phyloP scores from a whole-genome alignment of 1,140 invertebrate species.

The Orussus abietinus region DNA sequence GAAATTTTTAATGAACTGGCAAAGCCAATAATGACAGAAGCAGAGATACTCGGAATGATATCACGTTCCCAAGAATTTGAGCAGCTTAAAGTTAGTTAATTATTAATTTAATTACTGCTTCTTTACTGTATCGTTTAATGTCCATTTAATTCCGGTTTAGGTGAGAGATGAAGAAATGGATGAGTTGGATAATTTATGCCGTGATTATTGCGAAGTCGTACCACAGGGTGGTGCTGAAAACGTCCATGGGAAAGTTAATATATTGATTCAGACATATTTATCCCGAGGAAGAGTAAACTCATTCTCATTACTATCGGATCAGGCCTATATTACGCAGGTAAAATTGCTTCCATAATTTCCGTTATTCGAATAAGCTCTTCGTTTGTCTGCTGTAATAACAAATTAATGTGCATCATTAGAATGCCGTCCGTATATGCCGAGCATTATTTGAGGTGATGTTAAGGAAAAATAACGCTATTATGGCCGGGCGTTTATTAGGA shows the following conservation, averaged over 20 bases:
- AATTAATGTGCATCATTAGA: conserved; percentile 56
- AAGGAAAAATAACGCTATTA: conserved; percentile 81
- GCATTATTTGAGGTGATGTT: conserved; percentile 94
- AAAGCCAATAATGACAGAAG: conserved; percentile 78
- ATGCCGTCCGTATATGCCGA: conserved; percentile 82
- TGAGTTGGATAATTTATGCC: conserved; percentile 76
- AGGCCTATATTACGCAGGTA: conserved; percentile 89
- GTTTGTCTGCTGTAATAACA: conserved; percentile 12
- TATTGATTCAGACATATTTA: conserved; percentile 89
- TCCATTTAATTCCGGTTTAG: conserved; percentile 45
- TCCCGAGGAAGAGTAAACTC: conserved; percentile 74
- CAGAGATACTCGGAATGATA: conserved; percentile 83
- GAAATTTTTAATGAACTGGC: conserved; percentile 84
- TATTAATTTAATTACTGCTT: conserved; percentile 4
- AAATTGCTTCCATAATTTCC: conserved; percentile 16
- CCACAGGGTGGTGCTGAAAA: conserved; percentile 83
- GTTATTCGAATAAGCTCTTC: background rate
- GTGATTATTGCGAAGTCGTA: conserved; percentile 70
- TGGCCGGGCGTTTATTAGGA: conserved; percentile 76
- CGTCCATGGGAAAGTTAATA: conserved; percentile 94
- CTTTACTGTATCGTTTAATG: conserved; percentile 11
- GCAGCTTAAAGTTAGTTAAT: conserved; percentile 77
- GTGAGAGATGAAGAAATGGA: conserved; percentile 91
- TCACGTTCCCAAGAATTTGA: conserved; percentile 92
- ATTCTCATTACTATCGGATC: conserved; percentile 90